Evolutionary conservation across 2,888 invertebrate species (phyloP), one percentile per base, ranked within the genome.

Genomic region (Allolobophora icterica): DNA sequence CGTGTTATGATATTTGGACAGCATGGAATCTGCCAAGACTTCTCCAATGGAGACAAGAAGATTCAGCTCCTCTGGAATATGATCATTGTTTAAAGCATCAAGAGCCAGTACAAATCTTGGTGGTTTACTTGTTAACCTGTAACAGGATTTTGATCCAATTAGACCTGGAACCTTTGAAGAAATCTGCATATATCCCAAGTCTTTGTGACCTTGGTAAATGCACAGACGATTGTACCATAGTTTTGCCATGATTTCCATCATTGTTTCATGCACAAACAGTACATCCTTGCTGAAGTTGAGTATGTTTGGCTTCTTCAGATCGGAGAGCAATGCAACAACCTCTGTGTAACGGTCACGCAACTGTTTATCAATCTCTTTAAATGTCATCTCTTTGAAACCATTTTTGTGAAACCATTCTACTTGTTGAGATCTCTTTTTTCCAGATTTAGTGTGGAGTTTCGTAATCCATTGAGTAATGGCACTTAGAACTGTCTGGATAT

Each of bases 181-280:
- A 38, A 87, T 34, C 34, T 87, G 87, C 21, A 34, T 21, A 87
- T 87, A 87, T 6, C 87, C 87, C 87, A 87, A 87, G 38, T 87
- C 87, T 38, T 34, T 87, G 38, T 87, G 87, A 35, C 87, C 87
- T 87, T 38, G 87, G 19, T 87, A 87, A 34, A 87, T 38, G 87
- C 87, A 87, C 34, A 87, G 38, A 24, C 38, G 87, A 87, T 87
- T 38, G 87, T 35, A 38, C 87, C 87, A 87, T 38, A 87, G 87
- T 38, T 87, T 35, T 87, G 87, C 34, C 87, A 87, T 87, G 38
- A 87, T 87, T 35, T 38, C 38, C 21, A 38, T 34, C 87, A 87
- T 33, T 34, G 30, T 34, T 21, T 87, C 34, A 38, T 87, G 87
- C 87, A 87, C 87, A 87, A 35, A 24, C 0, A 24, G 21, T 24